Conservation (phyloP, 2,113 vertebrate species). For the Bufo bufo region DNA sequence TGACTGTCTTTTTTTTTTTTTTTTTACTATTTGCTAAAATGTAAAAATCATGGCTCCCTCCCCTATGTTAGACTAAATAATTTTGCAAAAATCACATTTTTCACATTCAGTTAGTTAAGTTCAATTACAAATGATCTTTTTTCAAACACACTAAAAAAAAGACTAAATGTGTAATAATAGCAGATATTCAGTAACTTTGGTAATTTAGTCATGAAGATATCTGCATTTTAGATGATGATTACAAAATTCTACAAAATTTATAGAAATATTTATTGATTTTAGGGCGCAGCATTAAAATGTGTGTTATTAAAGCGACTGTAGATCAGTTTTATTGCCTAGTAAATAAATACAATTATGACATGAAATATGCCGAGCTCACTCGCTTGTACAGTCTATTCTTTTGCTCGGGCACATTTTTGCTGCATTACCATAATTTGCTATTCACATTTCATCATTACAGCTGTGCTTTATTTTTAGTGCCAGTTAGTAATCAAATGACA, state of each 20-base stretch:
- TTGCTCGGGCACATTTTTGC: background rate
- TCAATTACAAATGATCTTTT: background rate
- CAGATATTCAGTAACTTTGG: background rate
- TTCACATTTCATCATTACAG: background rate
- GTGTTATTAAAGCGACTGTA: background rate
- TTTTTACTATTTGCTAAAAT: background rate
- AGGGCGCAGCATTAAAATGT: background rate
- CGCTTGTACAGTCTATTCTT: background rate
- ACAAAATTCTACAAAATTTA: background rate
- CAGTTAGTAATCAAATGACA: conserved; percentile 14
- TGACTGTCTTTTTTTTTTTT: background rate
- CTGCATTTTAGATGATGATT: background rate
- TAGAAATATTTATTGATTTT: background rate
- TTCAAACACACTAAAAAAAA: too few species aligned
- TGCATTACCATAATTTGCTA: background rate
- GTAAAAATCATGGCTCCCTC: background rate
- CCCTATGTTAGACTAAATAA: too few species aligned
- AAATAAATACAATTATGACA: conserved; percentile 17
- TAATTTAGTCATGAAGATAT: background rate
- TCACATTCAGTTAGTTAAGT: background rate
- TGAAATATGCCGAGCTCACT: background rate
- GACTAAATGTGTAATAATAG: background rate
- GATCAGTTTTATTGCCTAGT: background rate
- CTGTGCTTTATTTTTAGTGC: conserved; percentile 11
- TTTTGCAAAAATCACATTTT: background rate